Evolutionary conservation across 1,140 invertebrate species (phyloP).

Genomic region (Cataglyphis hispanica): DNA sequence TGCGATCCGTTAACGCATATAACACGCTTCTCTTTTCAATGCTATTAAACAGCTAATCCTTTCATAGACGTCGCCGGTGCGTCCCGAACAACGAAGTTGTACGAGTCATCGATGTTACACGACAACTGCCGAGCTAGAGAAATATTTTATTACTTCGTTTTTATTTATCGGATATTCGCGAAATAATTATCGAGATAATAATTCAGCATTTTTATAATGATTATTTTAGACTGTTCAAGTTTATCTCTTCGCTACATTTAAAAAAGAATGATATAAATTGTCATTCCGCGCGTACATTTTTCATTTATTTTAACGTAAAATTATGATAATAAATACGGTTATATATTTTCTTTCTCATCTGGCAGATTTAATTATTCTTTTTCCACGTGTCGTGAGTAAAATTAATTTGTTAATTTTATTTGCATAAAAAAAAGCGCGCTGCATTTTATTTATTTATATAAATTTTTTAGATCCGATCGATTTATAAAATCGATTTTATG

Average conservation of each 20-base stretch:
- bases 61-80: constrained; percentile 4
- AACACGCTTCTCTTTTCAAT: neutral
- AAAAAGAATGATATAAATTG: constrained; percentile 11
- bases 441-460: neutral
- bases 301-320: neutral
- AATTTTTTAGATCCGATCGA: neutral
- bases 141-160: neutral
- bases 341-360: neutral
- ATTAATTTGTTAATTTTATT: neutral
- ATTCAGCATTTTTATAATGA: neutral
- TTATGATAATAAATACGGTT: neutral
- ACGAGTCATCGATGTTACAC: neutral
- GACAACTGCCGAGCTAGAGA: neutral
- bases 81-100: neutral
- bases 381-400: neutral
- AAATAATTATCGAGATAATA: neutral
- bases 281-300: neutral
- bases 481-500: neutral
- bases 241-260: neutral
- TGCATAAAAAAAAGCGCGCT: neutral
- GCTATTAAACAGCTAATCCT: constrained; percentile 34
- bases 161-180: neutral
- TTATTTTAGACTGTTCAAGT: neutral
- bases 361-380: neutral
- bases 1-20: constrained; percentile 31